These are phyloP conservation scores for Bufo gargarizans DNA, from an alignment of 2,113 vertebrate species.

Conservation along the genomic window DNA sequence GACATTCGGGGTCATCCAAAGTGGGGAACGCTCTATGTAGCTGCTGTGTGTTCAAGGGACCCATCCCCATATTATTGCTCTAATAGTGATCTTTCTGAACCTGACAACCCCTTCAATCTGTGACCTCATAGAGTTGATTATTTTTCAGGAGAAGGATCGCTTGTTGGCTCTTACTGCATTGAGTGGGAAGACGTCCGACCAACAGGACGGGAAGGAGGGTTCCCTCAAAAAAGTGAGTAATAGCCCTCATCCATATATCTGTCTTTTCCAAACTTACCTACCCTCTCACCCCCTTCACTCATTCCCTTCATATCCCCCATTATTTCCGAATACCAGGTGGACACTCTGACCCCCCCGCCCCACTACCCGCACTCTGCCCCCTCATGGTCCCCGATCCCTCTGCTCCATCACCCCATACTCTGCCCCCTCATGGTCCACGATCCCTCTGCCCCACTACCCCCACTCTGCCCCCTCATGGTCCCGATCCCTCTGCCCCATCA, in stretches of 20 bases:
- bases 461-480: background rate
- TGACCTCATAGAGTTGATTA: background rate
- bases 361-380: background rate
- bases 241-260: background rate
- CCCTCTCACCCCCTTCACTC: background rate
- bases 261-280: background rate
- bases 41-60: background rate
- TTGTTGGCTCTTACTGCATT: slow-evolving; percentile 68
- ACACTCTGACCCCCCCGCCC: no score
- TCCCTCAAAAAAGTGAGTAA: slow-evolving; percentile 29
- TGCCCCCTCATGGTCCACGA: no score
- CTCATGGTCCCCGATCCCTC: no score
- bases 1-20: background rate
- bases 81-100: no score
- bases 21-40: background rate
- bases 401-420: no score
- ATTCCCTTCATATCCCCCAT: no score
- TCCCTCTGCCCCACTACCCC: background rate
- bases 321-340: no score
- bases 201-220: slow-evolving; percentile 10
- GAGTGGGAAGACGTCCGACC: slow-evolving; percentile 1
- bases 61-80: no score
- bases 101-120: background rate
- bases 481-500: background rate
- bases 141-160: slow-evolving; percentile 71